Evolutionary conservation across 2,113 vertebrate genomes (phyloP).

Genomic region (Oplegnathus fasciatus): DNA sequence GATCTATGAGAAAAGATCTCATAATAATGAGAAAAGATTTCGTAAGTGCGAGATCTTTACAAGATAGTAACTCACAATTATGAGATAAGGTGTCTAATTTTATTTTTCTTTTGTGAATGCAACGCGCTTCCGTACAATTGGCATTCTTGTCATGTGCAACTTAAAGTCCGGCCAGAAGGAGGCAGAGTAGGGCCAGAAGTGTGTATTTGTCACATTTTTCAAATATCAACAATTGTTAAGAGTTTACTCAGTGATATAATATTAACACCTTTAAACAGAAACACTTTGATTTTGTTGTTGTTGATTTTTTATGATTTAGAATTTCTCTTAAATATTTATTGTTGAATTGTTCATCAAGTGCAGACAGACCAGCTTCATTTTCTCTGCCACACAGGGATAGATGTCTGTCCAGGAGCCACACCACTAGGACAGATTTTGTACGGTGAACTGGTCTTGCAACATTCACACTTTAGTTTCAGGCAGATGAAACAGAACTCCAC

Average conservation of each 20-base stretch:
- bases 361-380: not conserved
- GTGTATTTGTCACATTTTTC: not conserved
- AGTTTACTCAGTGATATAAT: not conserved
- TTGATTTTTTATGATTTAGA: too few species aligned
- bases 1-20: too few species aligned
- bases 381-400: conserved; percentile 68
- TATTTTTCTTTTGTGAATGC: too few species aligned
- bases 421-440: conserved; percentile 59
- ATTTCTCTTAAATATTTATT: too few species aligned
- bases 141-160: not conserved
- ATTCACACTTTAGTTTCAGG: conserved; percentile 71
- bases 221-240: not conserved
- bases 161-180: not conserved
- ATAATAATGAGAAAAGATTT: too few species aligned
- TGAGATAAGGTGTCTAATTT: too few species aligned
- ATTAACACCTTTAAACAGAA: not conserved
- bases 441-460: conserved; percentile 53
- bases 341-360: not conserved
- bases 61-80: too few species aligned
- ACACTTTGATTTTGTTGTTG: too few species aligned
- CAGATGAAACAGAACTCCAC: conserved; percentile 82
- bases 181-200: not conserved
- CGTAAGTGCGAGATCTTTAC: too few species aligned
- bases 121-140: too few species aligned
- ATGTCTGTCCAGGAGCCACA: conserved; percentile 76